A percentile compares a stretch with the other conserved stretches of the same genome.
Evolutionary conservation across 1,140 invertebrate species (phyloP).

Genomic region (Dreissena polymorpha): DNA sequence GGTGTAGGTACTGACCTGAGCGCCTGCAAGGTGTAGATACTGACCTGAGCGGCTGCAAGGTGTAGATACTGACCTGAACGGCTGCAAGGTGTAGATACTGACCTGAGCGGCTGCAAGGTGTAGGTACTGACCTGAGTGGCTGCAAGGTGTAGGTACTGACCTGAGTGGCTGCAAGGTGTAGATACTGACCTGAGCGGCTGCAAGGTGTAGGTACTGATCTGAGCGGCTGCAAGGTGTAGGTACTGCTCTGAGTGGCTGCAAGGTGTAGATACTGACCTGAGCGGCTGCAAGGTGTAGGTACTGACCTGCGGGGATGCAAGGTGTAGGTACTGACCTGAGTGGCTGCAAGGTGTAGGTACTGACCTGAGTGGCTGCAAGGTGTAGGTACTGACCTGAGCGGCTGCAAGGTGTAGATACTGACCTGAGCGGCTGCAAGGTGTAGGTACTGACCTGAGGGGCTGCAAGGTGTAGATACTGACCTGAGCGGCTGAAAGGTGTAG

Average conservation of each 20-base stretch:
- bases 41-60: conserved; percentile 83
- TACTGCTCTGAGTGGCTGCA: conserved; percentile 81
- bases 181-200: conserved; percentile 79
- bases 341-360: conserved; percentile 83
- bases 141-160: conserved; percentile 84
- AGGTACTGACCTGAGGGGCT: conserved; percentile 74
- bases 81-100: conserved; percentile 84
- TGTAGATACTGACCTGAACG: conserved; percentile 79
- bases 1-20: conserved; percentile 79
- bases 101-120: conserved; percentile 85
- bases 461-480: conserved; percentile 84
- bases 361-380: conserved; percentile 85
- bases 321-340: conserved; percentile 79
- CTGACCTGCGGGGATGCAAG: conserved; percentile 83
- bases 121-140: conserved; percentile 74
- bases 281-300: conserved; percentile 84
- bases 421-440: conserved; percentile 85
- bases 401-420: conserved; percentile 84
- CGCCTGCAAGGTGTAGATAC: conserved; percentile 84
- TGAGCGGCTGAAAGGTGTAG: conserved; percentile 84
- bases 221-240: conserved; percentile 84
- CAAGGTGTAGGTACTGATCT: conserved; percentile 83
- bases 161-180: conserved; percentile 84
- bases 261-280: conserved; percentile 82
- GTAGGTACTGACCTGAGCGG: conserved; percentile 73